Base-by-base conservation (phyloP, 64 coral and sea anemone genomes). In the Anthopleura sola region DNA sequence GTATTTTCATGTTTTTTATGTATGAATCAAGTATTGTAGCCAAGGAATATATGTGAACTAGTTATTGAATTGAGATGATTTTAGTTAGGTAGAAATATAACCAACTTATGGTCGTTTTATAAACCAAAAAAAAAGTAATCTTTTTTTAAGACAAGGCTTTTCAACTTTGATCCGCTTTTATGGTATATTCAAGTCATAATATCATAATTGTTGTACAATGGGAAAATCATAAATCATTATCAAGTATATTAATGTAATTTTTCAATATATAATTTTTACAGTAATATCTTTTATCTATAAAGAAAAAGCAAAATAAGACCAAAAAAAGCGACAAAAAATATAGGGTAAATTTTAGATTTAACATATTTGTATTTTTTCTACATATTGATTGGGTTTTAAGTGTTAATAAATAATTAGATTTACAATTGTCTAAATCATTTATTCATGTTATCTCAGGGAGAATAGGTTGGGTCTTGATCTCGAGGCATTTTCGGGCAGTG, bases 151-250 rank as follows among this genome's bases (percentile, higher is more conserved):
- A 71, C 66, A 71, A 71, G 66, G 66, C 28, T 71, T 71, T 71
- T 71, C n/a, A 32, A 71, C 66, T 71, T 71, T 71, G 28, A 32
- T 71, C 66, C 66, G 66, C 66, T 34, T 71, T 71, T 71, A 32
- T 34, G 66, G 66, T 71, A 71, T 71, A 71, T 71, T 71, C 66
- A 34, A 71, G 66, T 71, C 66, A 62, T 62, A 28, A 31, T 71
- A 71, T 66, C 21, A 66, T 71, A 71, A 71, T 71, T 34, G 2
- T 34, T 71, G 66, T 71, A 71, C 66, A 36, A 71, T 71, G 66
- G 66, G 66, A 71, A n/a, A n/a, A n/a, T n/a, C n/a, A n/a, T n/a
- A n/a, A n/a, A 29, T 15, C 58, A n/a, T 62, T 62, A 34, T 71
- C 13, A 34, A 71, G 66, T 71, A 71, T 71, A 32, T 71, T 34